Conservation (phyloP, 2,113 vertebrate genomes). For the Collichthys lucidus region DNA sequence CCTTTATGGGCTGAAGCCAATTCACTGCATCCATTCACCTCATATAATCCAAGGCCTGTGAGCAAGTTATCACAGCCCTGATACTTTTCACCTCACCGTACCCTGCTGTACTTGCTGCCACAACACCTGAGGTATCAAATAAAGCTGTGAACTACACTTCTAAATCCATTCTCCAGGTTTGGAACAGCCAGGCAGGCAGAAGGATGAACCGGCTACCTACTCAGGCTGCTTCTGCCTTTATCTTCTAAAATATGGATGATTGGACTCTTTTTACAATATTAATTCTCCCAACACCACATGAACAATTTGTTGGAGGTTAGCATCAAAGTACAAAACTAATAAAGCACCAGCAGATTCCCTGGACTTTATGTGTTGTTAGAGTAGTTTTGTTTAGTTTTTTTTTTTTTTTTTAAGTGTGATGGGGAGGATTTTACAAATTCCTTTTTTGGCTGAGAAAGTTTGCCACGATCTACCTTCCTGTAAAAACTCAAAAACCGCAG, state of each 20-base stretch:
- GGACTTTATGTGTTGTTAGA: neutral
- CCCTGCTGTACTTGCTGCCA: conserved; percentile 11
- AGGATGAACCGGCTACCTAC: neutral
- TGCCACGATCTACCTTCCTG: neutral
- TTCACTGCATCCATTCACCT: conserved; percentile 48
- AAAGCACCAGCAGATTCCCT: neutral
- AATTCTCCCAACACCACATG: neutral
- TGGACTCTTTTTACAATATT: neutral
- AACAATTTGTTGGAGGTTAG: neutral
- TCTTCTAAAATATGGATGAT: neutral
- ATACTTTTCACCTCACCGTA: neutral
- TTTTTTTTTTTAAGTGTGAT: neutral
- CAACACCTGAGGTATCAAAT: conserved; percentile 26
- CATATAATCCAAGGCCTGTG: neutral
- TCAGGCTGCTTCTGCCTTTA: neutral
- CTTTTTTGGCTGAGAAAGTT: neutral
- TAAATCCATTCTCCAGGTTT: conserved; percentile 21
- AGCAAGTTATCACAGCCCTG: conserved; percentile 29
- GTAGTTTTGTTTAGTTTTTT: neutral
- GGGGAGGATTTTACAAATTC: neutral
- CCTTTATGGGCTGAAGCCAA: conserved; percentile 37
- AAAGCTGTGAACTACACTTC: conserved; percentile 32
- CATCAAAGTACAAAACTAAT: neutral
- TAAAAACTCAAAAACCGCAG: neutral
- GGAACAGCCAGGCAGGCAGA: neutral